Base-by-base conservation (phyloP, 2,113 vertebrate genomes). In the Polypterus bichir region DNA sequence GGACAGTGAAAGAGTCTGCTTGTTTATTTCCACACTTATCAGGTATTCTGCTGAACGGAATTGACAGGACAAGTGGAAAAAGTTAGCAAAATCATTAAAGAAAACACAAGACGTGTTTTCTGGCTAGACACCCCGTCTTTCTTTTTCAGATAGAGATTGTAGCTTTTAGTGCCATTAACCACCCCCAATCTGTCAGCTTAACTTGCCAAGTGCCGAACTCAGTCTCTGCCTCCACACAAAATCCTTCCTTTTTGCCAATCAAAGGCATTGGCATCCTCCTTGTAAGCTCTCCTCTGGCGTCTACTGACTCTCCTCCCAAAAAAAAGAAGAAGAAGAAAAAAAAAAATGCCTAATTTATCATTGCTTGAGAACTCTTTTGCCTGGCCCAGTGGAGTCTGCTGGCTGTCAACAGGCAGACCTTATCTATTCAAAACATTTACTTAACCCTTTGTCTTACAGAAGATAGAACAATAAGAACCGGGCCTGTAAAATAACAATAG, bases 381-480 rank as follows among this genome's bases (percentile, higher is more conserved):
- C 66, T 72, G 76, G 76, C 80, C 75, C 78, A 70, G 73, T 74
- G 81, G 83, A 86, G 87, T 77, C 88, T 86, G 84, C 79, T 82
- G 86, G 76, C 84, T 87, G 85, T 87, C 88, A 86, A 79, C 68
- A 73, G 82, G 85, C 81, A 75, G 80, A 76, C 73, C 85, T 89
- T 84, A 82, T 88, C 89, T 87, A 87, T 77, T 77, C 81, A 80
- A 88, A 86, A 90, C 71, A 82, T 91, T 87, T 86, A 84, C 85
- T 91, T 89, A 85, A 87, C 87, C 85, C 87, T 88, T 89, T 86
- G 79, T 89, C 87, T 87, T 82, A 78, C 78, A 78, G 87, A 68
- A 68, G 64, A 47, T 67, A 71, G 73, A 85, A 90, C 81, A 87
- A 86, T 84, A 71, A 81, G 73, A 72, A 71, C 69, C 66, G 59